Base-by-base conservation (phyloP, 2,113 vertebrate genomes). In the Eudyptes chrysolophus region DNA sequence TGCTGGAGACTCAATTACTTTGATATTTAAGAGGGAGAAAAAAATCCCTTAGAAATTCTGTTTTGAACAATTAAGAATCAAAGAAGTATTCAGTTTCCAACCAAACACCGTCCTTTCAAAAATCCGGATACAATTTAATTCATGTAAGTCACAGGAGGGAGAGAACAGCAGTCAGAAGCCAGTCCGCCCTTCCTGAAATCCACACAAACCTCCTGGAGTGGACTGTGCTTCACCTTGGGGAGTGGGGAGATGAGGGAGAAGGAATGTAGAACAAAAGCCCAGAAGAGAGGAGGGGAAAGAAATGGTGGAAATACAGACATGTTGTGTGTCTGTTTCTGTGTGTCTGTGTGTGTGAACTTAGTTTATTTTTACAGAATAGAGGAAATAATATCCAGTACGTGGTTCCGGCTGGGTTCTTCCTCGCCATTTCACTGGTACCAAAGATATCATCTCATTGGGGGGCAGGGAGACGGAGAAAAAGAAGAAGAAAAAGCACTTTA, bases 51-150 rank as follows among this genome's bases (percentile, higher is more conserved):
- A 84, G 68, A 96, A 96, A 92, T 92, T 62, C 34, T 79, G 21
- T 48, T 96, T 90, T 64, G 42, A 94, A 77, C 64, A 72, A 69
- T 72, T 93, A 51, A 75, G 38, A 94, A 86, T 95, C 36, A 57
- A 87, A 69, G 38, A 62, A 84, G 14, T 58, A 84, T 64, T 90
- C 54, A 5, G 49, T 92, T 96, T 94, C 64, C 26, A 62, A 42
- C 24, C 32, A 81, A 96, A 80, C 46, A 32, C 24, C 44, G 40
- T 81, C 29, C 46, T 85, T 94, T 96, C 21, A 84, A 86, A 92
- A 86, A 83, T 75, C 16, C 3, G 3, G 42, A 38, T 60, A 26
- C 32, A 9, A 4, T 93, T 92, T 95, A 87, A 60, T 61, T 94
- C 29, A 29, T 68, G 42, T 69, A 78, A 87, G 42, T 93, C 61